Conservation (phyloP, 2,888 invertebrate genomes). For the Entomobrya multifasciata region DNA sequence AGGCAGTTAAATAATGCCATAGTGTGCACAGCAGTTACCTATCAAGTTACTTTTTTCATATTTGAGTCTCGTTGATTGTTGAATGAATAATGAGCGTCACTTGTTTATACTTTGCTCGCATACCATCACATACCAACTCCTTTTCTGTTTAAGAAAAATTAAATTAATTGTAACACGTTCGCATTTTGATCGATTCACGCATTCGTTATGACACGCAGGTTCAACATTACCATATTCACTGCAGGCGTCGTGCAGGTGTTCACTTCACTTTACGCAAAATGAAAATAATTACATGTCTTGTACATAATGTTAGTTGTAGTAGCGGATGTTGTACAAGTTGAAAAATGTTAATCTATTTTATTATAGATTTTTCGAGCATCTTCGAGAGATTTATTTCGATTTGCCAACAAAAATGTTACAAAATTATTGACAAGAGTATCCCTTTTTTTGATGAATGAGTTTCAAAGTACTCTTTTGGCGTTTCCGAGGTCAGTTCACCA, state of each 20-base stretch:
- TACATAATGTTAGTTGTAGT: too few relatives aligned
- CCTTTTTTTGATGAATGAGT: not conserved
- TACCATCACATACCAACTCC: too few relatives aligned
- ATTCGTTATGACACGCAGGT: not conserved
- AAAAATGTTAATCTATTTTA: not conserved
- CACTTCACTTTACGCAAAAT: too few relatives aligned
- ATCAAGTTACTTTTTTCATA: too few relatives aligned
- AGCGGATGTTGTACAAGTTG: not conserved
- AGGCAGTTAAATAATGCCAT: not conserved
- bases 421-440: not conserved
- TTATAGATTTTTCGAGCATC: conserved; percentile 4
- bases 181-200: not conserved
- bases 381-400: not conserved
- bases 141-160: too few relatives aligned
- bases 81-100: not conserved
- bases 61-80: too few relatives aligned
- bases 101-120: too few relatives aligned
- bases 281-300: not conserved
- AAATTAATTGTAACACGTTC: not conserved
- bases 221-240: not conserved
- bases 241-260: too few relatives aligned
- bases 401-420: not conserved
- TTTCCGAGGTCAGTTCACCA: conserved; percentile 5
- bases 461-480: not conserved
- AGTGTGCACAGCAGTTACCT: not conserved